phyloP scores from a whole-genome alignment of 2,797 vertebrate species.

The Manis pentadactyla region DNA sequence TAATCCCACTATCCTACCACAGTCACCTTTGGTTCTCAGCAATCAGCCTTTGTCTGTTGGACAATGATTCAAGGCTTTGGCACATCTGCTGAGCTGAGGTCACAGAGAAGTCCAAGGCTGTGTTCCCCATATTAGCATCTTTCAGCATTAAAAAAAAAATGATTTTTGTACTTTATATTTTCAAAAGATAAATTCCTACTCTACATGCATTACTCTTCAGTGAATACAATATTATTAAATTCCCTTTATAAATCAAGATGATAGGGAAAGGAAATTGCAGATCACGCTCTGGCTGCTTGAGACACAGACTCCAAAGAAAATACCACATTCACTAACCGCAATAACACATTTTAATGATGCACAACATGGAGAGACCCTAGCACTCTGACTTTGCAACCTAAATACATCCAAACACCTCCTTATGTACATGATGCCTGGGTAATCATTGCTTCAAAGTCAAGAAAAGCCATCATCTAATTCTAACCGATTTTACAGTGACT shows the following conservation, averaged over 20 bases:
- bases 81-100: neutral
- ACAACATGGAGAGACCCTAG: neutral
- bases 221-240: constrained; percentile 39
- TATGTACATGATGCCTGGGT: neutral
- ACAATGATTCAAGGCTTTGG: neutral
- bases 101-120: neutral
- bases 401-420: neutral
- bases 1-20: neutral
- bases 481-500: constrained; percentile 18
- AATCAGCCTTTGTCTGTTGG: neutral
- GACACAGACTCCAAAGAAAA: constrained; percentile 62
- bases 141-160: constrained; percentile 30
- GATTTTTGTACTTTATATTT: constrained; percentile 40
- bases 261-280: constrained; percentile 29
- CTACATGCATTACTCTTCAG: neutral
- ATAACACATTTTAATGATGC: neutral
- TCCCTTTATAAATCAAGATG: constrained; percentile 42
- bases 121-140: neutral
- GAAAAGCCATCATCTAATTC: constrained; percentile 27
- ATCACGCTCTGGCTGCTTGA: constrained; percentile 11
- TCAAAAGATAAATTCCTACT: constrained; percentile 57
- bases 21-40: neutral
- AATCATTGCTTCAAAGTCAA: neutral
- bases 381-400: neutral
- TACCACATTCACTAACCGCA: neutral